Evolutionary conservation across 2,113 vertebrate species (phyloP), one percentile per base, ranked within the genome.

Genomic region (Cathartes aura): DNA sequence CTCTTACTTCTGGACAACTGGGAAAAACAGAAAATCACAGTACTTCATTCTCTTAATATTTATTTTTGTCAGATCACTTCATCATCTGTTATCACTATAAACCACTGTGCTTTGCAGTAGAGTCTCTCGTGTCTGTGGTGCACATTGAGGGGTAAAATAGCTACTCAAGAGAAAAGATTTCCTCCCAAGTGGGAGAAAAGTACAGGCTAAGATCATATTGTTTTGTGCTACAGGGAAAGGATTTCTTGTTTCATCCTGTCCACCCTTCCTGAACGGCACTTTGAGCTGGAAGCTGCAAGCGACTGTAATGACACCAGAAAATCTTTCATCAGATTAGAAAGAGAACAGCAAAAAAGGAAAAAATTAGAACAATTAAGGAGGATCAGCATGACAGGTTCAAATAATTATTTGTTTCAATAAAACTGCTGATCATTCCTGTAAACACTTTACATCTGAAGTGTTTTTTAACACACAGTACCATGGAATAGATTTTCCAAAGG

Each of bases 51-150:
- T 63, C 47, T 63, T 93, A 86, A 56, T 86, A 72, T 87, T 93
- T 93, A 43, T 92, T 96, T 94, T 91, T 66, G 56, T 90, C 83
- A 50, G 68, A 94, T 92, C 67, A 43, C 16, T 95, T 92, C 60
- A 79, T 73, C 68, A 47, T 87, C 89, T 42, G 19, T 90, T 67
- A 53, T 64, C 50, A 24, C 59, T 53, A 16, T 34, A 73, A 90
- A 74, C 38, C 62, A 20, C 30, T 30, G 50, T 48, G 68, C 52
- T 45, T 89, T 68, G 42, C 48, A 76, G 90, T 72, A 64, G 85
- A 72, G 45, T 82, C 27, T 47, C 64, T 90, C 0, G 0, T 75
- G 52, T 45, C 80, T 91, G 9, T 80, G 91, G 55, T 59, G 59
- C 52, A 76, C 21, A 26, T 8, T 3, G 9, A 92, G 53, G 58